These are phyloP conservation scores for Upupa epops DNA, from an alignment of 2,113 vertebrate genomes.

Conservation along the genomic window DNA sequence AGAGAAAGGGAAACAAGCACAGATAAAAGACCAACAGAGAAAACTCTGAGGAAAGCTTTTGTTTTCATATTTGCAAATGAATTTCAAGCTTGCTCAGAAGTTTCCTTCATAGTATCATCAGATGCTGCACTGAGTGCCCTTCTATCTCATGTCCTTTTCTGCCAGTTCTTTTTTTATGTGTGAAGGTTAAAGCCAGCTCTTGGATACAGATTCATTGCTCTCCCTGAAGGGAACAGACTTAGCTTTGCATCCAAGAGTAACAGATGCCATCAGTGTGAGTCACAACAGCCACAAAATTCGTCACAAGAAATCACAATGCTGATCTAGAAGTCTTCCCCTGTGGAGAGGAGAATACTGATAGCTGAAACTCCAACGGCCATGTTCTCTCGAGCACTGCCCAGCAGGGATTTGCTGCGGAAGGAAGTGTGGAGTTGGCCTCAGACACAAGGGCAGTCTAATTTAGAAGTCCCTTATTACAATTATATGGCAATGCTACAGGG, in stretches of 20 bases:
- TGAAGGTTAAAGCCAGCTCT: slow-evolving; percentile 19
- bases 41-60: not conserved
- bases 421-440: not conserved
- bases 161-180: not conserved
- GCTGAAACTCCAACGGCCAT: not conserved
- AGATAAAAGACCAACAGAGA: not conserved
- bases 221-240: slow-evolving; percentile 17
- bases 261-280: slow-evolving; percentile 47
- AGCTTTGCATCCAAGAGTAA: slow-evolving; percentile 30
- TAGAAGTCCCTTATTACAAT: not conserved
- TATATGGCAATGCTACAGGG: not conserved
- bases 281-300: slow-evolving; percentile 37
- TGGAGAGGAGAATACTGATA: not conserved
- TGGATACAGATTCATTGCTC: not conserved
- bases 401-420: not conserved
- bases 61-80: not conserved
- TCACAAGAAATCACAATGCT: slow-evolving; percentile 2
- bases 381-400: not conserved
- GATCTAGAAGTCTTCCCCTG: not conserved
- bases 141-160: not conserved
- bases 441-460: not conserved
- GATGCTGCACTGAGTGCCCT: not conserved
- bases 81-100: not conserved
- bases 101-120: not conserved
- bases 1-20: not conserved